A percentile compares a stretch with the other conserved stretches of the same genome.
Conservation (phyloP, 2,888 invertebrate genomes). For the Eupithecia vulgata region DNA sequence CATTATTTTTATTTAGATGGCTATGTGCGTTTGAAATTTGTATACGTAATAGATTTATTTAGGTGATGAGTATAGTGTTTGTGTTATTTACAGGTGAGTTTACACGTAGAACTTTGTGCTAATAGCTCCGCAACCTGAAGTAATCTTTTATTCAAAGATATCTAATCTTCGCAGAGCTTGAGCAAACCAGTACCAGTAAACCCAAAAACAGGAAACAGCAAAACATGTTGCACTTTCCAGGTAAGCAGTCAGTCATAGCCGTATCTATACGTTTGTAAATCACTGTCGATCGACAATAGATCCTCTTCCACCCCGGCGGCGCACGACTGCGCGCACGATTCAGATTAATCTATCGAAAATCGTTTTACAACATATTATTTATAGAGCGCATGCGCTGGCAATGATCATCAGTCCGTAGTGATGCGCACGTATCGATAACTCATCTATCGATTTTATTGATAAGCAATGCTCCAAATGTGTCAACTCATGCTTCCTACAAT, state of each 20-base stretch:
- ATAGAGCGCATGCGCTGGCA: slow-evolving; percentile 81
- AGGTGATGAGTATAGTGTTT: no score
- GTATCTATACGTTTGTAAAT: slow-evolving; percentile 65
- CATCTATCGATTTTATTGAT: slow-evolving; percentile 28
- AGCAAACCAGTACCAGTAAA: background rate
- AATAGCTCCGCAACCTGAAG: no score
- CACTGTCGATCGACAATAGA: slow-evolving; percentile 80
- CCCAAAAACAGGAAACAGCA: slow-evolving; percentile 14
- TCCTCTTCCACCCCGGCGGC: slow-evolving; percentile 72
- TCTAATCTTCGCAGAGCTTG: background rate
- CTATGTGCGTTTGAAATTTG: no score
- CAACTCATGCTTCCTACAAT: slow-evolving; percentile 49
- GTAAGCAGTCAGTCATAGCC: slow-evolving; percentile 38
- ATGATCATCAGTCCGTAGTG: slow-evolving; percentile 83
- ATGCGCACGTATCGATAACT: slow-evolving; percentile 59
- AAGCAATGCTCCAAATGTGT: slow-evolving; percentile 35
- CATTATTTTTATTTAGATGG: no score
- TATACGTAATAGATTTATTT: no score
- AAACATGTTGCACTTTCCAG: slow-evolving; percentile 31
- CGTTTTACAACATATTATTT: slow-evolving; percentile 85
- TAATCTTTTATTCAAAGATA: background rate
- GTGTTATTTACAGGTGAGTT: no score
- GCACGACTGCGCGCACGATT: slow-evolving; percentile 83
- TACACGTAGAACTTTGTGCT: no score
- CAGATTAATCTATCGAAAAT: slow-evolving; percentile 85